Conservation (phyloP, 30 jellyfish, hydroid and myxozoan species). For the Morbakka virulenta region DNA sequence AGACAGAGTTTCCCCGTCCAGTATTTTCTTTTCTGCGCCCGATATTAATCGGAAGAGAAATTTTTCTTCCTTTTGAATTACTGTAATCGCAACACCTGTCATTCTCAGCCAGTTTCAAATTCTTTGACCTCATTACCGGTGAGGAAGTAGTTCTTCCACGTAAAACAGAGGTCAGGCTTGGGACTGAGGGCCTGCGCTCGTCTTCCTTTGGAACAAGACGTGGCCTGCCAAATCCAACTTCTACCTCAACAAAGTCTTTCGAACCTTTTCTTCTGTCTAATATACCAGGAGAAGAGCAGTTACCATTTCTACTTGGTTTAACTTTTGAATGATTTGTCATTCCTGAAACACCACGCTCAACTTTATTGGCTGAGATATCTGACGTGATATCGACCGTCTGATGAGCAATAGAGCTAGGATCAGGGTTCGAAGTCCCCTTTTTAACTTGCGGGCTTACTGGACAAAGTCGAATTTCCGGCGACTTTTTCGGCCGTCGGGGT, state of each 20-base stretch:
- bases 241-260: not conserved
- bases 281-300: not conserved
- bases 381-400: not conserved
- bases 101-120: not conserved
- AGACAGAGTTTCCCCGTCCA: no score
- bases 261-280: not conserved
- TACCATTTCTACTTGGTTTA: not conserved
- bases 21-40: no score
- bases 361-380: not conserved
- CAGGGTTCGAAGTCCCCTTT: not conserved
- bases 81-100: no score
- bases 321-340: not conserved
- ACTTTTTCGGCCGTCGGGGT: not conserved
- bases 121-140: not conserved
- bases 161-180: not conserved
- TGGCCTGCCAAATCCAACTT: not conserved
- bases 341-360: not conserved
- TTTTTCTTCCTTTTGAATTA: not conserved
- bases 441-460: not conserved
- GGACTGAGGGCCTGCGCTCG: not conserved
- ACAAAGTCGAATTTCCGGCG: not conserved
- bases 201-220: not conserved
- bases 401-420: not conserved
- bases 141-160: not conserved
- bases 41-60: not conserved